These are phyloP conservation scores for Colistium nudipinnis DNA, from an alignment of 2,113 vertebrate genomes.

Conservation along the genomic window DNA sequence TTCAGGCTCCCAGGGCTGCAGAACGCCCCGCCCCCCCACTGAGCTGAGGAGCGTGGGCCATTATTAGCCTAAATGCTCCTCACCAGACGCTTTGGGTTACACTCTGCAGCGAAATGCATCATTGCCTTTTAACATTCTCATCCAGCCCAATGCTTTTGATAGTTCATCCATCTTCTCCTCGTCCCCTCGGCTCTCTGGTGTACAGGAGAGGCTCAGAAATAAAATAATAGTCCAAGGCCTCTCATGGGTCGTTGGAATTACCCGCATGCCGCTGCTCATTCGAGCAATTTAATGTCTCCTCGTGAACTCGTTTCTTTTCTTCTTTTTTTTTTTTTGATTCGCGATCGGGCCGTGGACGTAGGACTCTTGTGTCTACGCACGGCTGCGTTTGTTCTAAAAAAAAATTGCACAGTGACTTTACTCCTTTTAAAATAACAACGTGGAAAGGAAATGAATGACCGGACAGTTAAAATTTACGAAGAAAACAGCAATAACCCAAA, in stretches of 20 bases:
- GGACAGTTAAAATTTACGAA: too few relatives aligned
- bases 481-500: too few relatives aligned
- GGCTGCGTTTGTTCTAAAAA: constrained; percentile 28
- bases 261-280: constrained; percentile 5
- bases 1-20: too few relatives aligned
- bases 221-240: not conserved
- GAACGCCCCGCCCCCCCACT: constrained; percentile 33
- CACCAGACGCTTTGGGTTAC: constrained; percentile 11
- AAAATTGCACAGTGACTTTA: not conserved
- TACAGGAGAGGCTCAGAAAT: not conserved
- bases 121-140: not conserved
- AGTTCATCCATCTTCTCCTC: constrained; percentile 3
- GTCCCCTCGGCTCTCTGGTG: too few relatives aligned
- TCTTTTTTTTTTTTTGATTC: too few relatives aligned
- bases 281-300: constrained; percentile 11
- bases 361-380: constrained; percentile 1
- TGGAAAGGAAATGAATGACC: too few relatives aligned
- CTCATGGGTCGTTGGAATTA: constrained; percentile 7
- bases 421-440: not conserved
- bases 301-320: constrained; percentile 1
- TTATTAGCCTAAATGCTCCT: constrained; percentile 17
- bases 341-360: constrained; percentile 6
- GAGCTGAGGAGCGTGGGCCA: constrained; percentile 34
- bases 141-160: constrained; percentile 7
- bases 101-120: not conserved